Base-by-base conservation (phyloP, 2,113 vertebrate species). In the Apeltes quadracus region DNA sequence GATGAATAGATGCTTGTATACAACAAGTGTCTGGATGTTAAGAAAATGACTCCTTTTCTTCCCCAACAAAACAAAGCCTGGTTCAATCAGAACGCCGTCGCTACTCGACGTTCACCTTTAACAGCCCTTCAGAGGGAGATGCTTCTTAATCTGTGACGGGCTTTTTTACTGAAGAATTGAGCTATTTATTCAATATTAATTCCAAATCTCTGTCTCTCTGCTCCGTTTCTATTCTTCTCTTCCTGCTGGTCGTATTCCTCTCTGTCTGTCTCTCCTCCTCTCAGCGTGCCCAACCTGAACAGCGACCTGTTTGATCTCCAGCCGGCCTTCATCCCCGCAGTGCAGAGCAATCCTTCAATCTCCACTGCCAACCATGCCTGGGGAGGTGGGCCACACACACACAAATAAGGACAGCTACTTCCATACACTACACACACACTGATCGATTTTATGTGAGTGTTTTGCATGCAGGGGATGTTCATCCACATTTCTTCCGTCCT, bases 231-330 rank as follows among this genome's bases (percentile, higher is more conserved):
- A 57, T 20, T 63, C 1, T 61, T 44, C 7, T 1, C 23, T 22
- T 27, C 32, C 36, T 16, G 4, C 53, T 32, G 5, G 29, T 25
- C 4, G 4, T 38, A 27, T 57, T 12, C n/a, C 23, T 0, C 38
- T 27, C 51, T 48, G 10, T 43, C n/a, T 2, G 16, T 25, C 39
- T 3, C 29, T 4, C 1, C 46, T 34, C 27, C 16, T 8, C 34
- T 18, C 90, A 96, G 95, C 75, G 93, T 95, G 84, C 95, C 95
- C 87, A 95, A 95, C 84, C 94, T 97, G 84, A 95, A 93, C 88
- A 96, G 94, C 75, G 96, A 97, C 92, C 94, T 97, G 83, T 97
- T 97, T 91, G 96, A 96, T 88, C 93, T 97, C 69, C 96, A 97
- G 88, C 95, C 96, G 75, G 89, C 95, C 12, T 97, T 97, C 92